These are phyloP conservation scores for Spodoptera litura DNA, from an alignment of 1,140 invertebrate species.

Conservation along the genomic window DNA sequence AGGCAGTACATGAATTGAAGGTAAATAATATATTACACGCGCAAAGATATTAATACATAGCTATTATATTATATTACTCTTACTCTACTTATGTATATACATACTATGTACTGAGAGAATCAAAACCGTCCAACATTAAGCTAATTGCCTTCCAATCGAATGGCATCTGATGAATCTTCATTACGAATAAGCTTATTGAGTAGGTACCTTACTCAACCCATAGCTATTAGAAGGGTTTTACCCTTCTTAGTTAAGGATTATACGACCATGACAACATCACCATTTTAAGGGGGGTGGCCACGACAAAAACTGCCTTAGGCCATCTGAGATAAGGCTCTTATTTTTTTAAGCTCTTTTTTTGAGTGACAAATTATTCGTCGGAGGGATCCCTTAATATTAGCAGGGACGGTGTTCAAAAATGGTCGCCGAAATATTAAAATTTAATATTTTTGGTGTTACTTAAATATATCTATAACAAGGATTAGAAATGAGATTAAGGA, in stretches of 20 bases:
- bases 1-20: no score
- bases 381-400: neutral
- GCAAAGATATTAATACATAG: no score
- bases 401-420: neutral
- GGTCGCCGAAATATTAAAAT: neutral
- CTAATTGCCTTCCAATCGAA: neutral
- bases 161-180: neutral
- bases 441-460: no score
- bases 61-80: no score
- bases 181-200: neutral
- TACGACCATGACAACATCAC: constrained; percentile 2
- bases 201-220: neutral
- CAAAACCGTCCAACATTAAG: no score
- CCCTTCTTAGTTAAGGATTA: constrained; percentile 16
- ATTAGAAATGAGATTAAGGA: no score
- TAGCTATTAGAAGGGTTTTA: neutral
- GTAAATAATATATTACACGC: no score
- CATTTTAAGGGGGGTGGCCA: neutral
- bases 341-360: constrained; percentile 6
- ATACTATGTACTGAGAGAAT: no score
- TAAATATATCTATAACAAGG: no score
- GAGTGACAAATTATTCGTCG: constrained; percentile 5
- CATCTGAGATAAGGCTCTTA: neutral
- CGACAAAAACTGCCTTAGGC: constrained; percentile 7
- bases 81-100: no score